These are phyloP conservation scores for Choreutis nemorana DNA, from an alignment of 2,888 invertebrate species.

Conservation along the genomic window DNA sequence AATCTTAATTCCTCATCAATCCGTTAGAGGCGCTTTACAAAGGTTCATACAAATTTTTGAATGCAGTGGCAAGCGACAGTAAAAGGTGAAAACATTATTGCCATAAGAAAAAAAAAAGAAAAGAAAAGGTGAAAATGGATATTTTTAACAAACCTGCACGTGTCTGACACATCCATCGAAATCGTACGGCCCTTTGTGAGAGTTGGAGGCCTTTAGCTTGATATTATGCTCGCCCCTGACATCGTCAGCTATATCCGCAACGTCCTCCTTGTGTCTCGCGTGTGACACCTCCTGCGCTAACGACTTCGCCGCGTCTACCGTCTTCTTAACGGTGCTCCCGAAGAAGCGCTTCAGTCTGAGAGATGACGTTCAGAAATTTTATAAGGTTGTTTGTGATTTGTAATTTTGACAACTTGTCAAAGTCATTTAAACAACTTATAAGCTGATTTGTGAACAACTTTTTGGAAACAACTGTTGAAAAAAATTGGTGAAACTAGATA, in stretches of 20 bases:
- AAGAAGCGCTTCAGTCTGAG: slow-evolving; percentile 79
- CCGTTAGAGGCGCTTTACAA: too few relatives aligned
- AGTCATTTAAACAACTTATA: too few relatives aligned
- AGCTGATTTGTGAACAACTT: too few relatives aligned
- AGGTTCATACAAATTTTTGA: too few relatives aligned
- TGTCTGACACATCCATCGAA: slow-evolving; percentile 90
- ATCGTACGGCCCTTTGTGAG: slow-evolving; percentile 97
- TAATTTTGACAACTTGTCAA: too few relatives aligned
- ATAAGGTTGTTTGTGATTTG: too few relatives aligned
- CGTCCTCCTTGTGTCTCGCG: slow-evolving; percentile 86
- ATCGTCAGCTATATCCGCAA: slow-evolving; percentile 84
- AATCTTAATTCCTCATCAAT: too few relatives aligned
- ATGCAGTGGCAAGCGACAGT: slow-evolving; percentile 1
- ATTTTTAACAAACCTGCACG: slow-evolving; percentile 71
- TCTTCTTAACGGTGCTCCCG: slow-evolving; percentile 89
- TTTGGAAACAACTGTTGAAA: too few relatives aligned
- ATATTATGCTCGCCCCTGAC: slow-evolving; percentile 81
- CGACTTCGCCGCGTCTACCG: slow-evolving; percentile 90
- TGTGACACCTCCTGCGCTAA: slow-evolving; percentile 89
- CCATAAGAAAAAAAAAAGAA: too few relatives aligned
- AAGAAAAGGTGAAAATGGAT: too few relatives aligned
- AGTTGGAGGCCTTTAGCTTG: slow-evolving; percentile 93
- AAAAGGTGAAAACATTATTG: too few relatives aligned
- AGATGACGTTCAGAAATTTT: background rate
- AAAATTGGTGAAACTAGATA: too few relatives aligned